phyloP scores from a whole-genome alignment of 2,888 invertebrate species.

The Linyphia triangularis region DNA sequence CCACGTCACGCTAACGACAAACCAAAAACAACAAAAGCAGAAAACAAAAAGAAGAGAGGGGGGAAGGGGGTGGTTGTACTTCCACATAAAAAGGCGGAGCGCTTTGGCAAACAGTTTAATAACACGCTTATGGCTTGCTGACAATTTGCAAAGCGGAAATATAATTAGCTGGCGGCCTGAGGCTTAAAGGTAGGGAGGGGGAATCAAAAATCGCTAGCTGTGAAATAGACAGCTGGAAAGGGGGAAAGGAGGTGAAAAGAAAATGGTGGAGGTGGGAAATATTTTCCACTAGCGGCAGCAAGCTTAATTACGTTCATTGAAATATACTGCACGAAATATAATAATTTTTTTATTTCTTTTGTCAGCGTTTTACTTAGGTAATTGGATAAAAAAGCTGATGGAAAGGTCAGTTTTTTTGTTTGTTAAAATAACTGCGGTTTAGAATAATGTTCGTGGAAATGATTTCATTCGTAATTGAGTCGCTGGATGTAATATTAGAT shows the following conservation, averaged over 20 bases:
- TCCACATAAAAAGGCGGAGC: slow-evolving; percentile 62
- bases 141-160: slow-evolving; percentile 68
- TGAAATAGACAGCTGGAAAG: slow-evolving; percentile 7
- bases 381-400: slow-evolving; percentile 21
- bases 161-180: slow-evolving; percentile 68
- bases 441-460: background rate
- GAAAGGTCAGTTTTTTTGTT: background rate
- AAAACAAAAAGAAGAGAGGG: slow-evolving; percentile 14
- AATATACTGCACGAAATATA: slow-evolving; percentile 29
- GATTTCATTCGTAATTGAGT: background rate
- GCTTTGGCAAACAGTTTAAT: slow-evolving; percentile 73
- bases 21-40: slow-evolving; percentile 44
- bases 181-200: slow-evolving; percentile 19
- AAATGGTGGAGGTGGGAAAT: slow-evolving; percentile 28
- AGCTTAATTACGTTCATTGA: slow-evolving; percentile 64
- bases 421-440: background rate
- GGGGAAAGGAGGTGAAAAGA: background rate
- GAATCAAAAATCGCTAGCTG: slow-evolving; percentile 36
- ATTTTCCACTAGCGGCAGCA: slow-evolving; percentile 23
- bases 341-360: slow-evolving; percentile 5
- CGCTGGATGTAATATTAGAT: too few relatives aligned
- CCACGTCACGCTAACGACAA: slow-evolving; percentile 17
- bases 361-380: slow-evolving; percentile 17
- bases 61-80: slow-evolving; percentile 14
- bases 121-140: slow-evolving; percentile 72